Evolutionary conservation across 2,888 invertebrate genomes (phyloP).

Genomic region (Drosophila antonietae): DNA sequence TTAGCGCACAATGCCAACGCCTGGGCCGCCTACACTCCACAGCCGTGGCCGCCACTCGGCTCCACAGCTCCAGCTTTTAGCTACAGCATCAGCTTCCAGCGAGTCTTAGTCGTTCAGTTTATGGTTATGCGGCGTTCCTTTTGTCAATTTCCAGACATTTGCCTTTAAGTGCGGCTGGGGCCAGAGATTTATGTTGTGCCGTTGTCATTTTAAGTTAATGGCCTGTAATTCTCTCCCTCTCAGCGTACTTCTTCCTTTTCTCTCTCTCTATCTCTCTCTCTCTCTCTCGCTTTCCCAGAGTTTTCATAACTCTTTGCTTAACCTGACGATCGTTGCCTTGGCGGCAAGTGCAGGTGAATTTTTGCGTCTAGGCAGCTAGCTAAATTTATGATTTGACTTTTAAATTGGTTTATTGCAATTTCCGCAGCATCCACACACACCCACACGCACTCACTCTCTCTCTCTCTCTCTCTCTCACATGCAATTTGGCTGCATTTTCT

Average conservation of each 20-base stretch:
- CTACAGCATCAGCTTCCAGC: conserved; percentile 10
- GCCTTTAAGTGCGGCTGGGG: conserved; percentile 63
- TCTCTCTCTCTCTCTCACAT: conserved; percentile 8
- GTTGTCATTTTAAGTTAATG: conserved; percentile 83
- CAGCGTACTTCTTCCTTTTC: not conserved
- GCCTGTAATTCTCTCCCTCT: conserved; percentile 68
- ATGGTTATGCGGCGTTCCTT: conserved; percentile 57
- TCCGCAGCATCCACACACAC: conserved; percentile 45
- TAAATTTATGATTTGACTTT: conserved; percentile 68
- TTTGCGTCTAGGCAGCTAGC: conserved; percentile 36
- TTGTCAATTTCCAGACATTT: conserved; percentile 73
- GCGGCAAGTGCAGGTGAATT: conserved; percentile 66
- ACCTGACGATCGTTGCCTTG: conserved; percentile 49
- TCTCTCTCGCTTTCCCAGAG: conserved; percentile 14
- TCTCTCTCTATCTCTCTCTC: conserved; percentile 25
- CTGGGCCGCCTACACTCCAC: conserved; percentile 56
- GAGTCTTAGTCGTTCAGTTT: conserved; percentile 22
- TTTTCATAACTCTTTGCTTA: conserved; percentile 65
- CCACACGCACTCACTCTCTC: conserved; percentile 20
- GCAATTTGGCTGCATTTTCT: not conserved
- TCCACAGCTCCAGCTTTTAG: conserved; percentile 1
- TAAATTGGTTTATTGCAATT: conserved; percentile 71
- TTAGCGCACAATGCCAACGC: conserved; percentile 69
- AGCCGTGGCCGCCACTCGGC: conserved; percentile 12
- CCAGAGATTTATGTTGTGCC: conserved; percentile 78